Conservation (phyloP, 1,140 invertebrate species). For the Magallana gigas region DNA sequence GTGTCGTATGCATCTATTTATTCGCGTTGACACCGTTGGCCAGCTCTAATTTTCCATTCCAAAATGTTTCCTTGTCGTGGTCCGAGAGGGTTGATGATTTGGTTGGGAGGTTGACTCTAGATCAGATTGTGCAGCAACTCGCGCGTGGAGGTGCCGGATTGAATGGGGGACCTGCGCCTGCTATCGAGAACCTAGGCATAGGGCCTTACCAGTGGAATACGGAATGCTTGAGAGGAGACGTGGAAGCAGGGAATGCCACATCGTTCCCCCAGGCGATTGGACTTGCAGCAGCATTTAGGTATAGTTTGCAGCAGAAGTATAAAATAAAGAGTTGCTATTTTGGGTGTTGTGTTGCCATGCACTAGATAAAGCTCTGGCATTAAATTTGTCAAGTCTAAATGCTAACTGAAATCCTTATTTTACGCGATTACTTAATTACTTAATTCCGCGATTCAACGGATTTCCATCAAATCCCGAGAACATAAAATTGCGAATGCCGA, state of each 20-base stretch:
- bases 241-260: constrained; percentile 71
- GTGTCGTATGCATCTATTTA: background rate
- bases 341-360: too few relatives aligned
- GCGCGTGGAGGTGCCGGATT: constrained; percentile 70
- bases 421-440: too few relatives aligned
- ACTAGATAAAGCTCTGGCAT: too few relatives aligned
- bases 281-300: constrained; percentile 76
- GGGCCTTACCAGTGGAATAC: constrained; percentile 76
- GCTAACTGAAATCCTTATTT: too few relatives aligned
- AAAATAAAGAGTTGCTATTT: too few relatives aligned
- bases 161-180: constrained; percentile 73
- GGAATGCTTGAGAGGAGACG: constrained; percentile 75
- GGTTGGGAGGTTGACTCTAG: constrained; percentile 69
- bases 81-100: constrained; percentile 74
- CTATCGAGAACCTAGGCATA: constrained; percentile 73
- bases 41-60: constrained; percentile 67
- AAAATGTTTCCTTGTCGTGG: constrained; percentile 73
- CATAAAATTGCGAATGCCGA: too few relatives aligned
- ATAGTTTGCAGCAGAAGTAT: background rate
- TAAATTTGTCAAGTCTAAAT: too few relatives aligned
- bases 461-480: too few relatives aligned
- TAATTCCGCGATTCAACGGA: too few relatives aligned
- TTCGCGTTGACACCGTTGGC: background rate
- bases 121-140: constrained; percentile 75
- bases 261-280: constrained; percentile 75